These are phyloP conservation scores for Orthonychiurus folsomi DNA, from an alignment of 2,888 invertebrate species.

Conservation along the genomic window DNA sequence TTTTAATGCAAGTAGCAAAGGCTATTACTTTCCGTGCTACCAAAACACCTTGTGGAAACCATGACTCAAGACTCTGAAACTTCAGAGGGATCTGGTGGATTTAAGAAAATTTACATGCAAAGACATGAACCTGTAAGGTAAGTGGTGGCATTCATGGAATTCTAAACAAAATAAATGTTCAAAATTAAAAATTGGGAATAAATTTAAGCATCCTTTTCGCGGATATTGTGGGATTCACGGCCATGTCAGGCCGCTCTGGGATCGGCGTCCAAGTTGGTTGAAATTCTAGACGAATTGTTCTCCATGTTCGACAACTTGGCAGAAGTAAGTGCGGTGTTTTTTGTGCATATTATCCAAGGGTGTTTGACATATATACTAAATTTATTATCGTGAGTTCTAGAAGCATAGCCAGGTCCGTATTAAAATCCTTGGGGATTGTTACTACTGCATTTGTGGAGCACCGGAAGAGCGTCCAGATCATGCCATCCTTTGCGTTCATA, in stretches of 20 bases:
- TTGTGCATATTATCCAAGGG: too few species aligned
- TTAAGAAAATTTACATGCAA: conserved; percentile 46
- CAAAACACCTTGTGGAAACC: conserved; percentile 47
- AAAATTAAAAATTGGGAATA: conserved; percentile 12
- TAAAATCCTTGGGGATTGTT: conserved; percentile 91
- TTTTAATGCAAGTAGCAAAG: conserved; percentile 44
- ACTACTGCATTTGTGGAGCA: conserved; percentile 93
- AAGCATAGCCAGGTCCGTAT: conserved; percentile 87
- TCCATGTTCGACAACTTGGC: conserved; percentile 48
- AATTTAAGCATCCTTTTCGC: conserved; percentile 80
- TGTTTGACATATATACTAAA: too few species aligned
- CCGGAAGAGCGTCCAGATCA: conserved; percentile 82
- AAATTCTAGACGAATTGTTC: conserved; percentile 48
- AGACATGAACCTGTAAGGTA: conserved; percentile 45
- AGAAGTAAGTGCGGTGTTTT: too few species aligned
- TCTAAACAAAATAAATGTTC: neutral
- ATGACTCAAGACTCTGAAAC: conserved; percentile 47
- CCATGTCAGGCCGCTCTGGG: conserved; percentile 50
- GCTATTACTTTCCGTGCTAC: conserved; percentile 47
- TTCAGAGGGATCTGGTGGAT: conserved; percentile 43
- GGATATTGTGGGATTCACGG: conserved; percentile 94
- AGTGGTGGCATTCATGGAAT: conserved; percentile 11
- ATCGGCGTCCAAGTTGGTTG: conserved; percentile 47
- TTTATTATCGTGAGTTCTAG: too few species aligned
- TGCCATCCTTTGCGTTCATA: conserved; percentile 83